Base-by-base conservation (phyloP, 2,113 vertebrate genomes). In the Melanostigma gelatinosum region DNA sequence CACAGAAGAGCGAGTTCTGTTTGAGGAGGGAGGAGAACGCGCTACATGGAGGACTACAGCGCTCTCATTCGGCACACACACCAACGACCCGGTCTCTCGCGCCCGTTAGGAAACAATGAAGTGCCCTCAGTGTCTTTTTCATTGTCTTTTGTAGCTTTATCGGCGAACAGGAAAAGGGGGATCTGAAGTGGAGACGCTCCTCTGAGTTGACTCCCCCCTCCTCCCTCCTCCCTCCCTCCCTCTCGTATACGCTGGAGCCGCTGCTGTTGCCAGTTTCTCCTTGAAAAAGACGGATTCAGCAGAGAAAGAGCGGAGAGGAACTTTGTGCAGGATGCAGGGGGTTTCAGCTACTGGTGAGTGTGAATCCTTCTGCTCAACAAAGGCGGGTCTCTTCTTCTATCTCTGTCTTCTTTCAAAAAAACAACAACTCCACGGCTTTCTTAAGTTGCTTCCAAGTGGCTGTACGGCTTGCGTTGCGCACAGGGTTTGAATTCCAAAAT, bases 271-370 rank as follows among this genome's bases (percentile, higher is more conserved):
- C 86, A 77, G 86, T 82, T 83, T 76, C 62, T 67, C 72, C 79
- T 22, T 46, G 62, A 60, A 72, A 89, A 78, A 74, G 77, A 83
- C 83, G 74, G 36, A 38, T 71, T 83, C 75, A 84, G 85, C 71
- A 42, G 42, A 84, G 85, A 54, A 82, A 68, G 69, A 86, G 32
- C 50, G 58, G 80, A 78, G 54, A 75, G 38, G 73, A 90, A 89
- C 24, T 89, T 86, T 80, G 66, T 84, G 82, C 89, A 94, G 78
- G 82, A 95, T 95, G 94, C 93, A 95, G 78, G 93, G 76, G 72
- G 82, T 89, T 81, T 90, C 94, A 58, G 62, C 93, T 1, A 76
- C 93, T 46, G 94, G 94, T 95, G 52, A 93, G 94, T 72, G 20
- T 67, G 20, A 68, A 44, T 4, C 42, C n/a, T 54, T 5, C 3